Evolutionary conservation across 2,797 vertebrate genomes (phyloP), one percentile per base, ranked within the genome.

Genomic region (Philypnodon macrostomus): DNA sequence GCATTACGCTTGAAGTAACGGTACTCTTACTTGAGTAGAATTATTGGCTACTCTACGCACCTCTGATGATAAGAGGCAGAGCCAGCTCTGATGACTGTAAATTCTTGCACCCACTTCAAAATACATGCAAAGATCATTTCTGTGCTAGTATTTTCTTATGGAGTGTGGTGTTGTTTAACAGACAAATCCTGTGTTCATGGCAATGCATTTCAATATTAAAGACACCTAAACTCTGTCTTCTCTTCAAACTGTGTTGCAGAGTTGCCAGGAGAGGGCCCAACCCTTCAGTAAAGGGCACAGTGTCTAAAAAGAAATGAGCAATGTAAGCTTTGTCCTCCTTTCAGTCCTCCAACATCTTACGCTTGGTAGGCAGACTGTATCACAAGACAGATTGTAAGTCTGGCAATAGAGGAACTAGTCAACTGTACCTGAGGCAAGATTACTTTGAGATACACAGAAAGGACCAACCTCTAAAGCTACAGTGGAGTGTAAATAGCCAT

Each of bases 361-460:
- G 73, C 76, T 64, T 45, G 61, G 71, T 50, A 62, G 52, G 38
- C 73, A 30, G 11, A 66, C n/a, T n/a, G 71, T 66, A 83, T 75
- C 47, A 14, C 53, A 81, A 82, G 78, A 85, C 81, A 76, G 80
- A 83, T 79, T 77, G 76, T 67, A 50, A 42, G 39, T 48, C 65
- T 58, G 29, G 61, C 24, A n/a, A 63, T 44, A 27, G 63, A 65
- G 75, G 65, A 81, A 60, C 65, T 77, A 71, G 66, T 77, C 75
- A 85, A 85, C 81, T 85, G 85, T 80, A 80, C 70, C 66, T 45
- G 19, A 77, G 73, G 81, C 64, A 4, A 84, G 81, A 88, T 86
- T 83, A 81, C 80, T 81, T 83, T 85, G 80, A 67, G 63, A 81
- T 76, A 85, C 78, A 74, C 77, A 85, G 84, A 82, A 82, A 76